Evolutionary conservation across 2,888 invertebrate species (phyloP), one percentile per base, ranked within the genome.

Genomic region (Sisyra nigra): DNA sequence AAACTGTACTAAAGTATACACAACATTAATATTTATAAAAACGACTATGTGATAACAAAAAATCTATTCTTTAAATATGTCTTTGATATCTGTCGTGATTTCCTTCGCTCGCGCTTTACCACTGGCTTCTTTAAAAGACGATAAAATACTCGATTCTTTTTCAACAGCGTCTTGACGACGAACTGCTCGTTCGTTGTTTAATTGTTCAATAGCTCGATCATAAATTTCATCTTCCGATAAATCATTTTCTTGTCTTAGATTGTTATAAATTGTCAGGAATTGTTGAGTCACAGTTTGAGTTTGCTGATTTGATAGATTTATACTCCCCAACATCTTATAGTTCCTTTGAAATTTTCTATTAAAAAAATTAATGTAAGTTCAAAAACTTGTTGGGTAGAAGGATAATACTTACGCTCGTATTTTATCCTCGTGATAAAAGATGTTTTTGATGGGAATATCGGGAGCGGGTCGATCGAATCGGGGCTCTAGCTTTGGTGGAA

Each of bases 401-500:
- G 40, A 44, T 18, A 17, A 6, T 24, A 66, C 74, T 72, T 73
- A 93, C 92, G 82, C 87, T 74, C 93, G 71, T 11, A 84, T 62
- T 42, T 66, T 54, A 64, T 93, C 93, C 65, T 93, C 93, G 41
- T 75, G 63, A 54, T 89, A 93, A 51, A 89, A 80, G 51, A 92
- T 84, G 49, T 71, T 64, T 52, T 65, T 71, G 8, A 89, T 61
- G 9, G 73, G 67, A 8, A 70, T 63, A 46, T 74, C 71, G 1
- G 76, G 70, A 29, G 68, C 71, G 4, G 75, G 72, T 54, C 80
- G 70, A 50, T 83, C 80, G 62, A 70, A 86, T 47, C 69, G 67
- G 5, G 96, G 96, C 54, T 88, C 86, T 36, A 75, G 63, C 49
- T 77, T 75, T 2, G 97, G 96, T 6, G 96, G 96, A 65, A 91